These are phyloP conservation scores for Buphagus erythrorhynchus DNA, from an alignment of 2,797 vertebrate species.

Conservation along the genomic window DNA sequence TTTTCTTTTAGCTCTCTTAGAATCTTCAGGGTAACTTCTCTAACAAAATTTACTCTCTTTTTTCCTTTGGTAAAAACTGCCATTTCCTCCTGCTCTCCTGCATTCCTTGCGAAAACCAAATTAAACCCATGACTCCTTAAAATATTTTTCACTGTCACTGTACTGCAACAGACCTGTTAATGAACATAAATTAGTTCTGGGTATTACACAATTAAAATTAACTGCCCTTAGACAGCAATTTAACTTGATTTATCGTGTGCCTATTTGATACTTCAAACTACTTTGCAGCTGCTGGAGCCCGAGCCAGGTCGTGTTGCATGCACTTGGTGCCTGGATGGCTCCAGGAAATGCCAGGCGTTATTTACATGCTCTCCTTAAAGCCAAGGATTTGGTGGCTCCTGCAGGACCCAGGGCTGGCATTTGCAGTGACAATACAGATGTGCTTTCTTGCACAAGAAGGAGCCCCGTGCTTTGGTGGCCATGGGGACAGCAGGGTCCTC, in stretches of 20 bases:
- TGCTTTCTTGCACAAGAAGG: neutral
- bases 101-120: neutral
- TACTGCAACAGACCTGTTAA: neutral
- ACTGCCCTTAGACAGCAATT: neutral
- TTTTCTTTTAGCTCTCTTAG: neutral
- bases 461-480: accelerated
- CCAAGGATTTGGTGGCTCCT: neutral
- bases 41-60: neutral
- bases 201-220: neutral
- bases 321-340: neutral
- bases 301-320: accelerated
- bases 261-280: neutral
- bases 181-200: neutral
- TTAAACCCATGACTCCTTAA: neutral
- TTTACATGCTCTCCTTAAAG: neutral
- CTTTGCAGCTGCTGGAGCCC: neutral
- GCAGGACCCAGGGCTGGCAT: neutral
- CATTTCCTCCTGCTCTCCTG: neutral
- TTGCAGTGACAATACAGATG: neutral
- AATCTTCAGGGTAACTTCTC: neutral
- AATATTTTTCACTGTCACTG: neutral
- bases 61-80: neutral
- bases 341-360: neutral
- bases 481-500: neutral
- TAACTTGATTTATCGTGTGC: neutral